Evolutionary conservation across 2,113 vertebrate genomes (phyloP).

Genomic region (Mirounga angustirostris): DNA sequence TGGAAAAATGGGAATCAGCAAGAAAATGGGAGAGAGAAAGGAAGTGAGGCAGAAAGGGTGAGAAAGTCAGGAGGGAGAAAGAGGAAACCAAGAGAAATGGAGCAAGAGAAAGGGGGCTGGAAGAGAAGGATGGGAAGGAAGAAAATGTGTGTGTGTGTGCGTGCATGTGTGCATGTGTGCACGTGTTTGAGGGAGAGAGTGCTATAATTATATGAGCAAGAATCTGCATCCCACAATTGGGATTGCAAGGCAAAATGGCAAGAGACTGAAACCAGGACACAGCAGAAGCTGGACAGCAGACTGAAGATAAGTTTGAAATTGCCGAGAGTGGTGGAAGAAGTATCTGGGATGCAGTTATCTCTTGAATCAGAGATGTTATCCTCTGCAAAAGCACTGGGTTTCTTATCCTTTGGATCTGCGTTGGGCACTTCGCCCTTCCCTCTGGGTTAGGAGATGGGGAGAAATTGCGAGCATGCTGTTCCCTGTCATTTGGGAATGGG

Average conservation of each 20-base stretch:
- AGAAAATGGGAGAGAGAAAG: neutral
- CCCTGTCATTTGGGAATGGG: neutral
- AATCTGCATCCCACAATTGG: neutral
- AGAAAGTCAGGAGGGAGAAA: neutral
- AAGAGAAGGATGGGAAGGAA: neutral
- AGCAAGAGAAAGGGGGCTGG: neutral
- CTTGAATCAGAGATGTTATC: neutral
- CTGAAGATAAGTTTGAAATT: neutral
- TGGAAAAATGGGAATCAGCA: neutral
- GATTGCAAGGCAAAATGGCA: neutral
- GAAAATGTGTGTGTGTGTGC: neutral
- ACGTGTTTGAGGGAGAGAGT: neutral
- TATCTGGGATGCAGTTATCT: neutral
- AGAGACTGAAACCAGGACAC: neutral
- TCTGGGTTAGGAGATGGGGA: no score
- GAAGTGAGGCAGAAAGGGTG: neutral
- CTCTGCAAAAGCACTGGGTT: neutral
- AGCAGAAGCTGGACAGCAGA: neutral
- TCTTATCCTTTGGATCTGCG: accelerated
- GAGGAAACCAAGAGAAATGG: neutral
- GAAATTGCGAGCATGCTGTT: neutral
- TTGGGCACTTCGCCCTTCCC: neutral
- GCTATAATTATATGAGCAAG: neutral
- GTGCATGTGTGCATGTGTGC: neutral
- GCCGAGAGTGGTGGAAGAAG: neutral